Evolutionary conservation across 2,113 vertebrate species (phyloP).

Genomic region (Thunnus maccoyii): DNA sequence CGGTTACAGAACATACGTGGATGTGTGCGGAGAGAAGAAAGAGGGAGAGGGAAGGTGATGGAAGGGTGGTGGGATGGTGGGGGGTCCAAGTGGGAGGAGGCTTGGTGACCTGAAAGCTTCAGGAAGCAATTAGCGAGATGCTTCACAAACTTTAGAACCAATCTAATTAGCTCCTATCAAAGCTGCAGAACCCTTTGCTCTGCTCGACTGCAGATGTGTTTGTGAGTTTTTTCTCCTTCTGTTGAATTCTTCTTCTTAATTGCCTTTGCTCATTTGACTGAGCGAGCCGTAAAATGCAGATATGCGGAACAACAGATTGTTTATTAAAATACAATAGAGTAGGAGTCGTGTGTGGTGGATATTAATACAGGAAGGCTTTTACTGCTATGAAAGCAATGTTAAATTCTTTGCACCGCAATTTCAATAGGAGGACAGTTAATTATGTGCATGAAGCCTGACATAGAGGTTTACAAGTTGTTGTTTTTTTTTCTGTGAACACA

Average conservation of each 20-base stretch:
- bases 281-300: conserved; percentile 78
- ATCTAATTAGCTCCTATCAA: conserved; percentile 86
- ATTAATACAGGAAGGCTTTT: conserved; percentile 64
- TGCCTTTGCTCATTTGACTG: conserved; percentile 83
- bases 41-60: conserved; percentile 50
- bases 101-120: conserved; percentile 78
- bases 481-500: neutral
- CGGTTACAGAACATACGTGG: conserved; percentile 10
- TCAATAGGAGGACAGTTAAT: conserved; percentile 74
- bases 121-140: conserved; percentile 81
- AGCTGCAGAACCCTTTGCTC: conserved; percentile 75
- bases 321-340: conserved; percentile 79
- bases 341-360: conserved; percentile 60
- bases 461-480: conserved; percentile 28
- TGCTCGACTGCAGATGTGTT: conserved; percentile 72
- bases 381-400: conserved; percentile 63
- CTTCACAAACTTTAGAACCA: conserved; percentile 79
- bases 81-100: conserved; percentile 72
- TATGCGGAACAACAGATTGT: conserved; percentile 81
- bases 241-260: conserved; percentile 79
- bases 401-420: conserved; percentile 52
- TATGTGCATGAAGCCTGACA: conserved; percentile 63
- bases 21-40: conserved; percentile 29
- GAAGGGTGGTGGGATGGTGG: conserved; percentile 34
- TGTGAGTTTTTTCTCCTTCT: conserved; percentile 56